phyloP scores from a whole-genome alignment of 2,888 invertebrate genomes.

The Pyrrhia umbra region DNA sequence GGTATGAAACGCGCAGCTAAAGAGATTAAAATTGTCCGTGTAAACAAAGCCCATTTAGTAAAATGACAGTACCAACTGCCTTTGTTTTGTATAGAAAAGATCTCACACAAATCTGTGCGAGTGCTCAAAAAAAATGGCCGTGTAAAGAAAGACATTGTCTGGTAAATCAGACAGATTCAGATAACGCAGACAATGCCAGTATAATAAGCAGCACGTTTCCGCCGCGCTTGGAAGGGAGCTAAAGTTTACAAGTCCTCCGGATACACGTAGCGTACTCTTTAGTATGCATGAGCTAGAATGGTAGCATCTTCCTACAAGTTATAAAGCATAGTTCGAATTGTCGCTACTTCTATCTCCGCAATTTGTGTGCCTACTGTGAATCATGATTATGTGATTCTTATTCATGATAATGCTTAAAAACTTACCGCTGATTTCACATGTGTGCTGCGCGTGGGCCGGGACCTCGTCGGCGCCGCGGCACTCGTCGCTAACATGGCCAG shows the following conservation, averaged over 20 bases:
- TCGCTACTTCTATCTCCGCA: slow-evolving; percentile 55
- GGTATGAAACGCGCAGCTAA: slow-evolving; percentile 15
- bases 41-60: slow-evolving; percentile 49
- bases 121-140: slow-evolving; percentile 68
- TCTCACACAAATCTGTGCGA: slow-evolving; percentile 57
- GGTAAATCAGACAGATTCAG: slow-evolving; percentile 78
- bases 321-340: slow-evolving; percentile 70
- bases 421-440: slow-evolving; percentile 82
- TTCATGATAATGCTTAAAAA: slow-evolving; percentile 51
- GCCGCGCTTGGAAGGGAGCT: slow-evolving; percentile 80
- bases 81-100: slow-evolving; percentile 65
- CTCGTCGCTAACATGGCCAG: slow-evolving; percentile 77
- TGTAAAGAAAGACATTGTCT: slow-evolving; percentile 74
- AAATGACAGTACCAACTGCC: slow-evolving; percentile 55
- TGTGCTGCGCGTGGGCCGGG: slow-evolving; percentile 73
- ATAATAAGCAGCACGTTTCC: slow-evolving; percentile 83
- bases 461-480: slow-evolving; percentile 77
- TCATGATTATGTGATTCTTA: slow-evolving; percentile 39
- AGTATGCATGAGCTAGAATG: slow-evolving; percentile 79
- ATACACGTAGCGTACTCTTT: slow-evolving; percentile 77
- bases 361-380: slow-evolving; percentile 48
- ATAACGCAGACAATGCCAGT: slow-evolving; percentile 82
- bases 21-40: slow-evolving; percentile 30
- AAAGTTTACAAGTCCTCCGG: slow-evolving; percentile 79
- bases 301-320: slow-evolving; percentile 67